Evolutionary conservation across 2,113 vertebrate species (phyloP), one percentile per base, ranked within the genome.

Genomic region (Cyprinodon variegatus): DNA sequence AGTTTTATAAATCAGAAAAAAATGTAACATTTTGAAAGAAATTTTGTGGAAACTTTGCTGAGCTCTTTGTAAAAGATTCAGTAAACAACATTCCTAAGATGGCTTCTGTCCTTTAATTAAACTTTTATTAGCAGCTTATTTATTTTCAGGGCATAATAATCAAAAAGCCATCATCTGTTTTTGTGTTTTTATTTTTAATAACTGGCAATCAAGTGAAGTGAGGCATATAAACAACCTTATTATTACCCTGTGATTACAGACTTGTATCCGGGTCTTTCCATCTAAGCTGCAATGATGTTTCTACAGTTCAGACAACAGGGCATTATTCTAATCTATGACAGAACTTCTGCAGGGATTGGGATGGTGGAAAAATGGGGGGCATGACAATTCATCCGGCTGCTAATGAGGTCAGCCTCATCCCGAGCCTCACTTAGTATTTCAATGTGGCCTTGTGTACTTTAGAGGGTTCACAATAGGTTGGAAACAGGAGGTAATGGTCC

Each of bases 331-430:
- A 20, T 72, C 46, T 68, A 63, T 80, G 74, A 61, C 36, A 40
- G 68, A 40, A 68, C 60, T 43, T 63, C 59, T 59, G 77, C 39
- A 20, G 68, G 38, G 10, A 15, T 64, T 4, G 22, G 61, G 63
- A 65, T 65, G 38, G 57, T 4, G 61, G 50, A 57, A 63, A 63
- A 9, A 15, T 3, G 45, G 38, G 45, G 73, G 36, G 5, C n/a
- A 2, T 1, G 10, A 70, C 40, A 37, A 78, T 83, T 84, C 89
- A 91, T 84, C 84, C 91, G 89, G 86, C 53, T 61, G 76, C 72
- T 90, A 92, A 93, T 90, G 88, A 90, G 90, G 83, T 72, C 53
- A 43, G 61, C 77, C 73, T 85, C 76, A 50, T 65, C 86, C 83
- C 83, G 76, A 61, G 39, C 48, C 13, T 76, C 77, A 43, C 57